Percentiles rank a stretch among this genome's conserved stretches.
Conservation (phyloP, 2,113 vertebrate genomes). For the Thamnophis sirtalis region DNA sequence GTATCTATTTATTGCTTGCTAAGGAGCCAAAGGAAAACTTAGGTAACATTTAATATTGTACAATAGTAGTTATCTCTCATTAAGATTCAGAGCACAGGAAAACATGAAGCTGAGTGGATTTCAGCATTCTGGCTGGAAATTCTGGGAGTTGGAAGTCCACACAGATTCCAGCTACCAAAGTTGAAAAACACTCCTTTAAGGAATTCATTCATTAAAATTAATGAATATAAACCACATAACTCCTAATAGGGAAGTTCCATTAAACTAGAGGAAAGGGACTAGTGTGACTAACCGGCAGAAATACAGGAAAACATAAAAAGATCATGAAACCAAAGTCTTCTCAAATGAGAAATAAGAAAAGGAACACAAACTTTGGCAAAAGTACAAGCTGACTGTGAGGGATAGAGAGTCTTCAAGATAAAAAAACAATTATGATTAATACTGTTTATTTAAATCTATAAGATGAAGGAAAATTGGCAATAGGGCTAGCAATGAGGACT, state of each 20-base stretch:
- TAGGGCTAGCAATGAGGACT: not conserved
- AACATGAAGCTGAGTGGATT: not conserved
- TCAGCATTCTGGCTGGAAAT: not conserved
- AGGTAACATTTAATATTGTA: not conserved
- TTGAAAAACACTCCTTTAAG: not conserved
- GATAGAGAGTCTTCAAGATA: not conserved
- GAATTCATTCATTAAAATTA: not conserved
- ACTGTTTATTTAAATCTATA: not conserved
- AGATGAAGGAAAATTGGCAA: not conserved
- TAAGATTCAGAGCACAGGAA: slow-evolving; percentile 2
- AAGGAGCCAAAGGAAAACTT: not conserved
- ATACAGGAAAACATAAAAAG: not conserved
- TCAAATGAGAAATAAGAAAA: not conserved
- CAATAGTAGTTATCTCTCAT: not conserved
- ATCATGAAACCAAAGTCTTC: not conserved
- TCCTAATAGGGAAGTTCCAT: not conserved
- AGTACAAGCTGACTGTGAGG: not conserved
- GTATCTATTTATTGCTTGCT: not conserved
- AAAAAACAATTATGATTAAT: not conserved
- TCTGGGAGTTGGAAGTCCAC: not conserved
- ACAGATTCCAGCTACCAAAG: not conserved
- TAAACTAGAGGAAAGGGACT: not conserved
- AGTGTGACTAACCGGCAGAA: not conserved
- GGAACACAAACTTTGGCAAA: not conserved
- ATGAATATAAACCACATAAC: not conserved